These are phyloP conservation scores for Hycleus phaleratus DNA, from an alignment of 1,140 invertebrate species.

Conservation along the genomic window DNA sequence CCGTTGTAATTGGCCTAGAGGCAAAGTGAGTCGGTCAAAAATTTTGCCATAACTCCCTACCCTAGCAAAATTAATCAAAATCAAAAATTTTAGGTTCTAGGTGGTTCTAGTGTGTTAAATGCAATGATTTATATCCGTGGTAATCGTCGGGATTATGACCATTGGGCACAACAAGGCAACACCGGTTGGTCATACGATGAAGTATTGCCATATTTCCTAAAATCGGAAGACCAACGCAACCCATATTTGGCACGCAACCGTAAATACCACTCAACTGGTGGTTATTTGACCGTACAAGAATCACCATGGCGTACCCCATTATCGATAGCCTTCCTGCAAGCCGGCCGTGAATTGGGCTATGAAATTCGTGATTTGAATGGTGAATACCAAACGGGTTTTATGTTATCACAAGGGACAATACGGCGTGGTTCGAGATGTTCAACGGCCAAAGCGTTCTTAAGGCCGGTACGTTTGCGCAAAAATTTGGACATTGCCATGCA, in stretches of 20 bases:
- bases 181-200: constrained; percentile 83
- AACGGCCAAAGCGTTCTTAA: constrained; percentile 80
- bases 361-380: constrained; percentile 75
- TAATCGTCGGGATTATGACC: constrained; percentile 84
- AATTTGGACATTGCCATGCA: constrained; percentile 80
- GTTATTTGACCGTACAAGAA: constrained; percentile 78
- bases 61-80: background rate
- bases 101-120: constrained; percentile 91
- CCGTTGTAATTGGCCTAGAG: constrained; percentile 80
- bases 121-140: constrained; percentile 94
- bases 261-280: constrained; percentile 67
- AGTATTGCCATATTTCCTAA: constrained; percentile 80
- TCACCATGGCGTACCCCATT: constrained; percentile 72
- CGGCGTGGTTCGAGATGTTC: constrained; percentile 79
- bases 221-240: constrained; percentile 81
- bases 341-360: constrained; percentile 68
- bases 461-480: constrained; percentile 64
- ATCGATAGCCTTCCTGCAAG: constrained; percentile 72
- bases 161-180: constrained; percentile 82
- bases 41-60: background rate
- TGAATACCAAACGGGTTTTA: constrained; percentile 73
- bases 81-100: constrained; percentile 50
- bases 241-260: constrained; percentile 61
- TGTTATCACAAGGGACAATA: constrained; percentile 79
- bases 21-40: constrained; percentile 38